Percentiles rank a stretch among this genome's conserved stretches.
phyloP scores from a whole-genome alignment of 2,797 vertebrate species.

The Sarcophilus harrisii region DNA sequence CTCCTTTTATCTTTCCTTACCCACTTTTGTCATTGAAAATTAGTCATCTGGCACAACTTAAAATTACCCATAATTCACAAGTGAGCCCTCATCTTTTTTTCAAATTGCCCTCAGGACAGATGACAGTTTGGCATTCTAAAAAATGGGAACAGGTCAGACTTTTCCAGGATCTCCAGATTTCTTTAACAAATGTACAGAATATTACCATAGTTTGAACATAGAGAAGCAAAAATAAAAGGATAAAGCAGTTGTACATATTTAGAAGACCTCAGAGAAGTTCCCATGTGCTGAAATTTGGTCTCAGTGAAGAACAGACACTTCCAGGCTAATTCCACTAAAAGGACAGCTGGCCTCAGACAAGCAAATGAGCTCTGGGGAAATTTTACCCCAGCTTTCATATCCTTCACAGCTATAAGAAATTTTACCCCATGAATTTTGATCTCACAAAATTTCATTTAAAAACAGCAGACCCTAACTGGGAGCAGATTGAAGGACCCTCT shows the following conservation, averaged over 20 bases:
- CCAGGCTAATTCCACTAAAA: background rate
- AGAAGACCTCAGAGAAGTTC: too few relatives aligned
- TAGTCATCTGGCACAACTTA: too few relatives aligned
- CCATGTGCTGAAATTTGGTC: background rate
- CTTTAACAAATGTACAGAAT: too few relatives aligned
- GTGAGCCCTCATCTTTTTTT: background rate
- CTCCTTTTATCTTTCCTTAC: background rate
- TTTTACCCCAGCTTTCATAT: too few relatives aligned
- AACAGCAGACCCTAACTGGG: background rate
- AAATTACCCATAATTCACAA: background rate
- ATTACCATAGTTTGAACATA: too few relatives aligned
- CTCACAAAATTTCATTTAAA: background rate
- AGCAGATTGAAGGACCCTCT: background rate
- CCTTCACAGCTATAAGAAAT: too few relatives aligned
- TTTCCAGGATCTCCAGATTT: background rate
- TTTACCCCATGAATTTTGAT: background rate
- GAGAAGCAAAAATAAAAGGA: too few relatives aligned
- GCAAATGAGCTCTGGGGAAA: background rate
- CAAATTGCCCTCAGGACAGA: background rate
- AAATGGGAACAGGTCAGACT: background rate
- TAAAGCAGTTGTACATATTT: too few relatives aligned
- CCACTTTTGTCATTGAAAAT: background rate
- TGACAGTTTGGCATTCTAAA: background rate
- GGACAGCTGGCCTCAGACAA: background rate
- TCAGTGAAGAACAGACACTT: background rate